phyloP scores from a whole-genome alignment of 2,797 vertebrate species.

The Chelonia mydas region DNA sequence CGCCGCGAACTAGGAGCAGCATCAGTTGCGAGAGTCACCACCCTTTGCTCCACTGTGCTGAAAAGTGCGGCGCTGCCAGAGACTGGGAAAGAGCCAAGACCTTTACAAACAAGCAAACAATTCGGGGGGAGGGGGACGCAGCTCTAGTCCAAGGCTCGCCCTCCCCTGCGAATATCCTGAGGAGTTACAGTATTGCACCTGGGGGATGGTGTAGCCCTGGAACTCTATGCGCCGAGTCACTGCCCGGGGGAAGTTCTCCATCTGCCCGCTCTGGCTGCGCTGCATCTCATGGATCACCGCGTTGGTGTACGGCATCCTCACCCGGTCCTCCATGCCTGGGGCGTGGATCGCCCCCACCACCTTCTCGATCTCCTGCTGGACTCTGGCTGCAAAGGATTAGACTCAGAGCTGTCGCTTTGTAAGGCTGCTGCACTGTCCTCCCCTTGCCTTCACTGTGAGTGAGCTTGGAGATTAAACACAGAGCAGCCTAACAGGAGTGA shows the following conservation, averaged over 20 bases:
- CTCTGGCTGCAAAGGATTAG: slow-evolving; percentile 24
- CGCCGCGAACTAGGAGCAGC: accelerated
- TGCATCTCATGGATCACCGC: slow-evolving; percentile 59
- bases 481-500: not conserved
- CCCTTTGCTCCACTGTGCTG: not conserved
- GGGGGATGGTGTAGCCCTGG: slow-evolving; percentile 60
- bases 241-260: slow-evolving; percentile 36
- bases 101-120: not conserved
- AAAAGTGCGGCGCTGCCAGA: accelerated
- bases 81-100: not conserved
- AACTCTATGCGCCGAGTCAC: not conserved
- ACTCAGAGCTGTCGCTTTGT: accelerated
- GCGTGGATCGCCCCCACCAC: not conserved
- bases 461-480: not conserved
- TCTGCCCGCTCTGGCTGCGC: slow-evolving; percentile 8
- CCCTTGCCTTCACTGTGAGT: accelerated
- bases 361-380: slow-evolving; percentile 33
- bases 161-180: accelerated
- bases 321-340: slow-evolving; percentile 55
- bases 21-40: not conserved
- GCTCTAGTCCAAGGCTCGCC: accelerated
- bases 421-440: accelerated
- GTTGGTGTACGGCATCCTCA: slow-evolving; percentile 59
- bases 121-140: not conserved
- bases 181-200: not conserved